These are phyloP conservation scores for Zosterops lateralis DNA, from an alignment of 2,113 vertebrate species.

Conservation along the genomic window DNA sequence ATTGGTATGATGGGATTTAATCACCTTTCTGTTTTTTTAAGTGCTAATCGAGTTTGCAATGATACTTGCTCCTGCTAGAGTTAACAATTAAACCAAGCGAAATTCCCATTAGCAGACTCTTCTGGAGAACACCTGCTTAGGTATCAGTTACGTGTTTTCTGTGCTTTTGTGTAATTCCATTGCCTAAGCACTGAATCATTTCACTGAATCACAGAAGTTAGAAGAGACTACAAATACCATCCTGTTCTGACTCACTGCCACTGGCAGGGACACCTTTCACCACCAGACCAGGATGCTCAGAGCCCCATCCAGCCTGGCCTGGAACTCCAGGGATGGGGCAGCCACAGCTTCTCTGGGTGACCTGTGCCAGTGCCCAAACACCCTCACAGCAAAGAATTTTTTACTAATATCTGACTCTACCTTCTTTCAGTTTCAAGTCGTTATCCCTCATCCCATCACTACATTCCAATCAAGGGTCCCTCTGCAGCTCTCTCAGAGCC, in stretches of 20 bases:
- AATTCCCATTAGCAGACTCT: background rate
- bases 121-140: background rate
- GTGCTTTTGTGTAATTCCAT: background rate
- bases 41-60: background rate
- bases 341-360: background rate
- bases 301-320: background rate
- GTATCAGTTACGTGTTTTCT: background rate
- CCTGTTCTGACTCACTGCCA: background rate
- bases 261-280: background rate
- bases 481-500: background rate
- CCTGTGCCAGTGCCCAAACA: background rate
- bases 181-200: background rate
- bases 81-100: background rate
- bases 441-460: background rate
- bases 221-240: background rate
- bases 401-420: background rate
- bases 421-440: background rate
- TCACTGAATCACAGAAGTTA: background rate
- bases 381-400: background rate
- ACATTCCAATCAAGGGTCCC: no score
- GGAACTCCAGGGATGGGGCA: background rate
- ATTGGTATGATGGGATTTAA: background rate
- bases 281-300: background rate
- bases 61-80: background rate
- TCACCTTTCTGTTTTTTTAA: background rate